Percentiles rank a stretch among this genome's conserved stretches.
phyloP scores from a whole-genome alignment of 2,113 vertebrate species.

The Forbesichthys agassizii region DNA sequence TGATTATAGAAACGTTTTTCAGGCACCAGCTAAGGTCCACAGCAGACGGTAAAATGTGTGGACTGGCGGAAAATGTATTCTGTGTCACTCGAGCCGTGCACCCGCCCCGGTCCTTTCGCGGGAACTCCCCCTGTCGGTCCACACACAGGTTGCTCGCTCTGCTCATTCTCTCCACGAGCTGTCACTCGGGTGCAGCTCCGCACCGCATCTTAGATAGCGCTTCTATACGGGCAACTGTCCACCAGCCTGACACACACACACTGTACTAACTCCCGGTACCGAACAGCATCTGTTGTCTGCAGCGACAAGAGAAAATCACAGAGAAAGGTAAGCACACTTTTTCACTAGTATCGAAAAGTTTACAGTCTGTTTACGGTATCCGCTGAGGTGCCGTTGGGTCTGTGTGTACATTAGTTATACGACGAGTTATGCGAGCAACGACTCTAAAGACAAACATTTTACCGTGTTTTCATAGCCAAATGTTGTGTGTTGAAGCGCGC shows the following conservation, averaged over 20 bases:
- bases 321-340: constrained; percentile 41
- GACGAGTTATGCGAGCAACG: not conserved
- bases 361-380: constrained; percentile 14
- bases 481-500: no score
- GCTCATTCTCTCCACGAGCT: constrained; percentile 66
- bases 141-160: constrained; percentile 54
- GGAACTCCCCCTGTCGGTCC: constrained; percentile 67
- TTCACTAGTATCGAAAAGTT: constrained; percentile 38
- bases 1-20: no score
- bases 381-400: not conserved
- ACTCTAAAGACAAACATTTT: no score
- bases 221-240: constrained; percentile 24
- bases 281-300: constrained; percentile 45
- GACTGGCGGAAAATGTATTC: not conserved
- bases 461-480: no score
- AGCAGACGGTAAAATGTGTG: not conserved
- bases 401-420: not conserved
- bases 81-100: constrained; percentile 51
- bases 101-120: constrained; percentile 62
- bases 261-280: constrained; percentile 19
- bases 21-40: not conserved
- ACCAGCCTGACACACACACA: not conserved
- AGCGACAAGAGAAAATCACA: constrained; percentile 53
- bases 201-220: constrained; percentile 28
- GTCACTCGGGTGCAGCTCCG: constrained; percentile 44